These are phyloP conservation scores for Heliangelus exortis DNA, from an alignment of 2,797 vertebrate genomes.

Conservation along the genomic window DNA sequence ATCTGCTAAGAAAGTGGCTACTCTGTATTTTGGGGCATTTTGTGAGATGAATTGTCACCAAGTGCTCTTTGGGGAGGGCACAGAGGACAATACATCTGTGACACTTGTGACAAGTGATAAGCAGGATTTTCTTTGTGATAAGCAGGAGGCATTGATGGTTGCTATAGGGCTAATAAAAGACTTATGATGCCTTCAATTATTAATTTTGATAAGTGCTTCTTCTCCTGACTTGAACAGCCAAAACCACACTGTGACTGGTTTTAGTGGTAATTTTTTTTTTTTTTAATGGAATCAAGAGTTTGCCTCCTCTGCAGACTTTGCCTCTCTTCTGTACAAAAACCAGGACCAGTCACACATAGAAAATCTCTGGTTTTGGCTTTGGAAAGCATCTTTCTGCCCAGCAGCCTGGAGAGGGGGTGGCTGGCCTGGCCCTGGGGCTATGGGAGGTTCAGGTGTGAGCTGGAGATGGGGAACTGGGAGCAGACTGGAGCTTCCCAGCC, in stretches of 20 bases:
- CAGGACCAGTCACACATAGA: neutral
- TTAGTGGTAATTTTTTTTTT: neutral
- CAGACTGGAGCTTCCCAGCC: neutral
- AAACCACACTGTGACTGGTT: neutral
- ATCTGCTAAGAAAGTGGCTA: neutral
- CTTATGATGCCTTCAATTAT: neutral
- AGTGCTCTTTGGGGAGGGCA: neutral
- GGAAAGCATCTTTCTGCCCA: neutral
- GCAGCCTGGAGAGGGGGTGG: accelerated
- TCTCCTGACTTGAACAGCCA: neutral
- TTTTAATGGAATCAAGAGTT: neutral
- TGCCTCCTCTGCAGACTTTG: neutral
- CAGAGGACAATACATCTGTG: accelerated
- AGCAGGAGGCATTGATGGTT: neutral
- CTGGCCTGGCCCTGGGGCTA: neutral
- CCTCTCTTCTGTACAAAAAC: neutral
- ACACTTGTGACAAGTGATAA: neutral
- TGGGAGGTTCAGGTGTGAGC: accelerated
- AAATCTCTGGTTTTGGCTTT: neutral
- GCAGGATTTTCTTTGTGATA: neutral
- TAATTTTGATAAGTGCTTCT: constrained; percentile 4
- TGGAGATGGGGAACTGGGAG: neutral
- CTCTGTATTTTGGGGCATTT: neutral
- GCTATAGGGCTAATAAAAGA: neutral
- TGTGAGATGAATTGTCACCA: neutral